Base-by-base conservation (phyloP, 2,797 vertebrate genomes). In the Ctenopoma kingsleyae region DNA sequence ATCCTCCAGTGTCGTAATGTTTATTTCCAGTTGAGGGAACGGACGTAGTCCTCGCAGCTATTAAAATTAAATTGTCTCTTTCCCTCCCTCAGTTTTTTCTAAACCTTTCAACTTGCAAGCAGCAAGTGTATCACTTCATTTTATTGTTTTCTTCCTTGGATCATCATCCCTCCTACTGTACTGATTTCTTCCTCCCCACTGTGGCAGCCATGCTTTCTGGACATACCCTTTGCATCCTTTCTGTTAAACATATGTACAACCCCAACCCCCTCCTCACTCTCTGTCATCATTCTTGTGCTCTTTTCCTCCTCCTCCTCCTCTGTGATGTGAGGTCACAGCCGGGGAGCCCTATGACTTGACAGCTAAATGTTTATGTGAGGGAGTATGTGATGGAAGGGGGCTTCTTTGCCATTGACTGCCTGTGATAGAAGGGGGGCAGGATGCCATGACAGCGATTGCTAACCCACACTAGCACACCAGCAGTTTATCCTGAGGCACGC, bases 251-350 rank as follows among this genome's bases (percentile, higher is more conserved):
- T 25, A 43, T 50, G 70, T 46, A 36, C 27, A 48, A 54, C 44
- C 66, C 63, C 32, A 40, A 16, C 76, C 60, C 54, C 71, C 63
- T 19, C 43, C 22, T 6, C 19, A 9, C 22, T 25, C 46, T 52
- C 58, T 48, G 47, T 47, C 53, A 46, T 50, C 50, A n/a, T 58
- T 50, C 61, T 40, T 25, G 8, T 44, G 30, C 66, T 67, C 58
- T 49, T 54, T 23, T 71, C 62, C 50, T 76, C 54, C 62, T 65
- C 68, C 48, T 62, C 60, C 62, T 65, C 67, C 55, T 70, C 91
- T 80, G 78, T 73, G 87, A 73, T 93, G 90, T 94, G 94, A 95
- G 92, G 94, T 95, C 93, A 95, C 93, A 94, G 94, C 92, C 91
- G 94, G 93, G 92, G 87, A 92, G 91, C 74, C 52, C 75, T 92